Base-by-base conservation (phyloP, 1,140 invertebrate genomes). In the Colletes latitarsis region DNA sequence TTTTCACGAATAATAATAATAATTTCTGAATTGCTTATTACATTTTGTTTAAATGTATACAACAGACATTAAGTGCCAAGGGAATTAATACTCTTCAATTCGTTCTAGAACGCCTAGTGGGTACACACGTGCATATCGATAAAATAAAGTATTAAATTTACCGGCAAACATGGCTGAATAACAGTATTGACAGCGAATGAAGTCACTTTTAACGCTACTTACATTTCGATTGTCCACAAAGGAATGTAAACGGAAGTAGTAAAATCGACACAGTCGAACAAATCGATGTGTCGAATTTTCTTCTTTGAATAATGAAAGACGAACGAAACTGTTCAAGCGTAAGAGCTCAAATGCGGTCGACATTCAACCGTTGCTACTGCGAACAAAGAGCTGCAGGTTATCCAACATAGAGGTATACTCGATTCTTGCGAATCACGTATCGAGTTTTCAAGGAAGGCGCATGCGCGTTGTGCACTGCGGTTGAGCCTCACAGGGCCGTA, bases 381-480 rank as follows among this genome's bases (percentile, higher is more conserved):
- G 74, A 77, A 77, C 75, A 77, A 82, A 77, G 75, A 58, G 14
- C 46, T 64, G 49, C 67, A 77, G 75, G 41, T 15, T 53, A 58
- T 19, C 41, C 57, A 69, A 77, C 30, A 63, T 55, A 1, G 43
- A 63, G 15, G 30, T 41, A 55, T 10, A 19, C 30, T 30, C 19
- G 1, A 4, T 77, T 43, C 21, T 63, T 55, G 14, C 49, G 21
- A 85, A 82, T 78, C 79, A 67, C 6, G 55, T 21, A 41, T 75
- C 83, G 75, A 73, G 79, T 67, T 55, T 62, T 41, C 6, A 21
- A 41, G 49, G 14, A 39, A 15, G 4, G 30, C 70, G 82, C 72
- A 46, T 58, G 72, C 57, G 74, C 12, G 8, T 15, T 53, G 14
- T 21, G n/a, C 10, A 12, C 12, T 55, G 21, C 57, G 41, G n/a